Percentiles rank a stretch among this genome's conserved stretches.
Evolutionary conservation across 2,797 vertebrate species (phyloP).

Genomic region (Lindbergichthys nudifrons): DNA sequence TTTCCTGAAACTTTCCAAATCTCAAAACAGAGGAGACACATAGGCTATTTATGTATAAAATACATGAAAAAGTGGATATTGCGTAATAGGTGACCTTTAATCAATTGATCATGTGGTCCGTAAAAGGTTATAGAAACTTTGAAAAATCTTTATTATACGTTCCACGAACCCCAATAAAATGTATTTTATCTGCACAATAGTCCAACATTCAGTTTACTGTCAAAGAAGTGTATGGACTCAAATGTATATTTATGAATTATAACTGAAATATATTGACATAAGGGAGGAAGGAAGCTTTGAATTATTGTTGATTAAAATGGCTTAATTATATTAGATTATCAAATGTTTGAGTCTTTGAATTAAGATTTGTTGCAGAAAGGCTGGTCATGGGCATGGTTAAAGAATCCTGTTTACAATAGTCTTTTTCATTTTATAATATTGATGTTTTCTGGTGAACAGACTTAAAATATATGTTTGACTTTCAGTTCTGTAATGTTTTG

Average conservation of each 20-base stretch:
- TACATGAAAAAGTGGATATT: too few relatives aligned
- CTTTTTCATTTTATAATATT: neutral
- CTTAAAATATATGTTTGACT: neutral
- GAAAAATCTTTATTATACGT: too few relatives aligned
- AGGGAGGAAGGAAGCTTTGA: neutral
- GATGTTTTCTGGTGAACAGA: neutral
- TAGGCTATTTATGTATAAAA: too few relatives aligned
- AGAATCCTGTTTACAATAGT: neutral
- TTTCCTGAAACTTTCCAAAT: too few relatives aligned
- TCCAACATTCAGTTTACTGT: neutral
- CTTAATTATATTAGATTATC: neutral
- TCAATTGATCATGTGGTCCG: too few relatives aligned
- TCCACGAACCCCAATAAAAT: neutral
- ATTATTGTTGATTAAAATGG: neutral
- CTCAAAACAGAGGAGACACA: too few relatives aligned
- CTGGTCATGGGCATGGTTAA: neutral
- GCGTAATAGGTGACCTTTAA: too few relatives aligned
- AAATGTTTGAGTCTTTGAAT: too few relatives aligned
- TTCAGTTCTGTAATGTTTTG: neutral
- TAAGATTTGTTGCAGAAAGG: neutral
- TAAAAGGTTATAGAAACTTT: too few relatives aligned
- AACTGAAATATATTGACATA: neutral
- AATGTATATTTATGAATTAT: too few relatives aligned
- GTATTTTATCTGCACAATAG: neutral
- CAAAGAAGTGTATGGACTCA: neutral